A percentile compares a stretch with the other conserved stretches of the same genome.
These are phyloP conservation scores for Himalopsyche tibetana DNA, from an alignment of 2,888 invertebrate genomes.

Conservation along the genomic window DNA sequence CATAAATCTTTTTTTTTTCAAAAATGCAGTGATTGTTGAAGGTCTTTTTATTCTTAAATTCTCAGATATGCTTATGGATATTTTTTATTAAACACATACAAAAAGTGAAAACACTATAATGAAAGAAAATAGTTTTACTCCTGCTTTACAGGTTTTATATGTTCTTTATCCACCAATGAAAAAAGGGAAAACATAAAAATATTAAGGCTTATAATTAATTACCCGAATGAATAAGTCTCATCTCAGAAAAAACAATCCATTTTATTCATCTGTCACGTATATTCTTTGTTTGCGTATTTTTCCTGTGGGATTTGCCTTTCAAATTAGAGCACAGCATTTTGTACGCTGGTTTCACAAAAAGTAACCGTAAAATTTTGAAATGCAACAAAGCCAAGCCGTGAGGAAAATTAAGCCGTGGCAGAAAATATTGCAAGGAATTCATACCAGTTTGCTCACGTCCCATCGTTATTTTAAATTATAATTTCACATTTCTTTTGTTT, in stretches of 20 bases:
- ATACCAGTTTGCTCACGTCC: neutral
- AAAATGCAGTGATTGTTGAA: too few species aligned
- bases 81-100: too few species aligned
- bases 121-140: too few species aligned
- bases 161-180: neutral
- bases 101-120: too few species aligned
- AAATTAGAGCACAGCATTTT: constrained; percentile 39
- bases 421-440: constrained; percentile 2
- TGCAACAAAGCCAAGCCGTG: neutral
- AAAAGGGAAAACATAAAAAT: neutral
- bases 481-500: neutral
- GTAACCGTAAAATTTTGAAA: neutral
- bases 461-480: neutral
- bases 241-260: neutral
- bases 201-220: too few species aligned
- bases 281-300: neutral
- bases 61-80: too few species aligned
- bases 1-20: too few species aligned
- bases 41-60: too few species aligned
- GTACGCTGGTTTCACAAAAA: neutral
- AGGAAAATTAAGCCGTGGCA: neutral
- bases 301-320: neutral
- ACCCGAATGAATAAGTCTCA: neutral
- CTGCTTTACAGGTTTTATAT: neutral
- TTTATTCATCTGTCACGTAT: neutral